Percentiles rank a stretch among this genome's conserved stretches.
Evolutionary conservation across 2,797 vertebrate genomes (phyloP).

Genomic region (Pteropus rufus): DNA sequence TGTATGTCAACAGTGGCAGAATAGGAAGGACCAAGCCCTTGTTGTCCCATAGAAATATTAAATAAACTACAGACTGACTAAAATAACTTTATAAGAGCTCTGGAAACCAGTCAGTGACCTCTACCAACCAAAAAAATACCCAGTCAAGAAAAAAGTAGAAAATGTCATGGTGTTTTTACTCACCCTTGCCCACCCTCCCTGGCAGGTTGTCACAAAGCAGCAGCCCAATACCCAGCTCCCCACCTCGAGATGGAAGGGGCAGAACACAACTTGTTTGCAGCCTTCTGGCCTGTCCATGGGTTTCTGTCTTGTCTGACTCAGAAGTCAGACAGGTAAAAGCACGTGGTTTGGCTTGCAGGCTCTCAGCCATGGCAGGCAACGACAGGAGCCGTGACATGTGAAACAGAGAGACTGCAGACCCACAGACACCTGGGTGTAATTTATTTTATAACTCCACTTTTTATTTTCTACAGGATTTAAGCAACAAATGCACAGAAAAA

Average conservation of each 20-base stretch:
- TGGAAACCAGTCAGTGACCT: neutral
- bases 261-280: neutral
- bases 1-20: neutral
- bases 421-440: neutral
- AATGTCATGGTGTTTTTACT: neutral
- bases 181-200: neutral
- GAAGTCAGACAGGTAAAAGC: neutral
- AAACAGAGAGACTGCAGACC: neutral
- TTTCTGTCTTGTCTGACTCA: neutral
- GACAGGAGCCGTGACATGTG: neutral
- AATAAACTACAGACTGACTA: neutral
- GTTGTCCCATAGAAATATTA: neutral
- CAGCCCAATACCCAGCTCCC: neutral
- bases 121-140: neutral
- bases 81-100: neutral
- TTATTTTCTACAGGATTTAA: neutral
- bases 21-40: neutral
- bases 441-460: neutral
- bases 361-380: neutral
- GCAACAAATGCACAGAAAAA: neutral
- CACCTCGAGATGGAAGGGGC: neutral
- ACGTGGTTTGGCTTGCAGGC: neutral
- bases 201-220: neutral
- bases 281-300: neutral
- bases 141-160: neutral